Base-by-base conservation (phyloP, 64 coral and sea anemone genomes). In the Porites australiensis region DNA sequence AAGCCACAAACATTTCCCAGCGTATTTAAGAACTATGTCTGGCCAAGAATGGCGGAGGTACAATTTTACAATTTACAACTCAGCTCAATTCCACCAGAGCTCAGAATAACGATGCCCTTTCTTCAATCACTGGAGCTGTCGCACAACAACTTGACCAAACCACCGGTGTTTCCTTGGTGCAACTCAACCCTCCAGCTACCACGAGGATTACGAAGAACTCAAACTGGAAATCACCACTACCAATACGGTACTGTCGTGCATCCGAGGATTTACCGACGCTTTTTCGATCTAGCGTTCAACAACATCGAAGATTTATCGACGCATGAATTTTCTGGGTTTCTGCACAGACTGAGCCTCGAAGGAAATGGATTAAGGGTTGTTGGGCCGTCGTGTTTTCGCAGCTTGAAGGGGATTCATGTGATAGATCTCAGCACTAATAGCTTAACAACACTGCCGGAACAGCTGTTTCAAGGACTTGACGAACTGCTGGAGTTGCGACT, bases 161-260 rank as follows among this genome's bases (percentile, higher is more conserved):
- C 92, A 57, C 95, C 95, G 18, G 60, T 52, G 0, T 96, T 96
- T 87, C 95, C 95, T 14, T 96, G 95, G 95, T 60, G 86, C 64
- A 59, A 83, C 15, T 50, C 48, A 4, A 62, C 23, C 0, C 43
- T 96, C 9, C 0, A 68, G 44, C 95, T 96, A 68, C 95, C 95
- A 1, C 55, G 91, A 74, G 93, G 78, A 74, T 52, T 96, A 19
- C 49, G 48, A 19, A 83, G 95, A 14, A 93, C 54, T 18, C 37
- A 70, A 20, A 61, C 23, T 10, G 76, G 37, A 70, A 94, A 94
- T 74, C 23, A 89, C 2, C 91, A 96, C 13, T 96, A 96, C 49
- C 63, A 93, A 77, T 74, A 76, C 2, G 79, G 75, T 9, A 74
- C 87, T 10, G 88, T 45, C 27, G 67, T 96, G 3, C 19, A 70